Evolutionary conservation across 2,888 invertebrate species (phyloP).

Genomic region (Dicranocentrus wangi): DNA sequence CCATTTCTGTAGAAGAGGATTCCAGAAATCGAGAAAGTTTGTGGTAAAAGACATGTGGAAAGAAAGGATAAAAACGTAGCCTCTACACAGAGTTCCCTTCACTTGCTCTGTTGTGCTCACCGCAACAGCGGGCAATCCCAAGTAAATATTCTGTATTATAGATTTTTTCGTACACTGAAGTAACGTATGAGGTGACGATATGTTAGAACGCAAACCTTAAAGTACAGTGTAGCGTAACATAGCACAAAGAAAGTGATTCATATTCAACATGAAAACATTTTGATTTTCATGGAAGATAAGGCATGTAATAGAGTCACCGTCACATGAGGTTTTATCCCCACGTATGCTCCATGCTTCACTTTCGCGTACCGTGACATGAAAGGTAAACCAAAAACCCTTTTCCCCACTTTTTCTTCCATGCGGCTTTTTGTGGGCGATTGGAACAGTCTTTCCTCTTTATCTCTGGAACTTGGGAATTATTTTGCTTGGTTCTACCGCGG

Average conservation of each 20-base stretch:
- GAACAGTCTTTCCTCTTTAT: too few relatives aligned
- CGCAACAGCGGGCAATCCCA: background rate
- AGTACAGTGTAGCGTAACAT: too few relatives aligned
- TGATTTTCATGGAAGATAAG: slow-evolving; percentile 30
- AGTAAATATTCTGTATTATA: background rate
- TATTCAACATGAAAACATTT: background rate
- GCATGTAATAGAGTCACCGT: background rate
- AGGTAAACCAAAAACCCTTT: slow-evolving; percentile 25
- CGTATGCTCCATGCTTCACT: background rate
- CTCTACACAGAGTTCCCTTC: background rate
- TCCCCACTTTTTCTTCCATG: slow-evolving; percentile 5
- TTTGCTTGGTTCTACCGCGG: too few relatives aligned
- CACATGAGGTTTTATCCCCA: background rate
- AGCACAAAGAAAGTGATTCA: slow-evolving; percentile 1
- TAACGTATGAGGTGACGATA: too few relatives aligned
- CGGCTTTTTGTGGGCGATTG: background rate
- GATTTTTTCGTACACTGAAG: background rate
- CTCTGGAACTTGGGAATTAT: too few relatives aligned
- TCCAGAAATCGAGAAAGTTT: too few relatives aligned
- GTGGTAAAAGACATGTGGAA: too few relatives aligned
- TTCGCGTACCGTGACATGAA: slow-evolving; percentile 16
- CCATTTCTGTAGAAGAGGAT: too few relatives aligned
- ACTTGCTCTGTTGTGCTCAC: background rate
- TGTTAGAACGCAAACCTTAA: too few relatives aligned
- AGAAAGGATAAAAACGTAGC: background rate